Conservation (phyloP, 2,113 vertebrate species). For the Trinectes maculatus region DNA sequence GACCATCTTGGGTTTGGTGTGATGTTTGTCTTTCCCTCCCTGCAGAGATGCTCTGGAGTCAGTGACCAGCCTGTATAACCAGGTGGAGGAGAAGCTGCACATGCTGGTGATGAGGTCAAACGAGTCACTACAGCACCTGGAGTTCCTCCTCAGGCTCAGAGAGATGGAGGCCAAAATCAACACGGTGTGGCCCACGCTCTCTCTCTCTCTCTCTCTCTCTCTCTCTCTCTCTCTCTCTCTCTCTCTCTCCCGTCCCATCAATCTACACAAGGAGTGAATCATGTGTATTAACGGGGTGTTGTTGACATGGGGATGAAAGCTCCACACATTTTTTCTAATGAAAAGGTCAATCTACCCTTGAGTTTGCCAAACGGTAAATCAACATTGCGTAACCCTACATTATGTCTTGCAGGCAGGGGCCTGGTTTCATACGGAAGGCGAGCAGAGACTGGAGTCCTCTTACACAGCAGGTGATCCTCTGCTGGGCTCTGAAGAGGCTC, state of each 20-base stretch:
- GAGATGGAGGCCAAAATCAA: constrained; percentile 82
- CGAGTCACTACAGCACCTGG: constrained; percentile 85
- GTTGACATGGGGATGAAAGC: neutral
- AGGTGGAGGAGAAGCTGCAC: constrained; percentile 91
- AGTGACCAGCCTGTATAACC: constrained; percentile 85
- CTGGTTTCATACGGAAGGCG: constrained; percentile 87
- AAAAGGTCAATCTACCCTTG: neutral
- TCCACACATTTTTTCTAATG: neutral
- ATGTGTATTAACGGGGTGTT: neutral
- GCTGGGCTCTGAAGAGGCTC: constrained; percentile 63
- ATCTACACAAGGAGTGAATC: neutral
- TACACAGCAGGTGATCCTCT: constrained; percentile 62
- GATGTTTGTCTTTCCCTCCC: neutral
- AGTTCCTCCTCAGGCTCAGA: constrained; percentile 82
- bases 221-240: neutral
- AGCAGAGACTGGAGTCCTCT: constrained; percentile 73
- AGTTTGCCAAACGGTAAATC: neutral
- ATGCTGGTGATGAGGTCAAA: constrained; percentile 90
- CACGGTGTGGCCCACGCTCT: constrained; percentile 82
- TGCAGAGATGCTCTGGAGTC: constrained; percentile 83
- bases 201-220: neutral
- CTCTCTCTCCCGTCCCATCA: neutral
- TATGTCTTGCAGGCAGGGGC: constrained; percentile 77
- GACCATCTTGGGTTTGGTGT: neutral
- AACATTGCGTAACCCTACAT: neutral